Conservation (phyloP, 1,140 invertebrate species). For the Mycetomoellerius zeteki region DNA sequence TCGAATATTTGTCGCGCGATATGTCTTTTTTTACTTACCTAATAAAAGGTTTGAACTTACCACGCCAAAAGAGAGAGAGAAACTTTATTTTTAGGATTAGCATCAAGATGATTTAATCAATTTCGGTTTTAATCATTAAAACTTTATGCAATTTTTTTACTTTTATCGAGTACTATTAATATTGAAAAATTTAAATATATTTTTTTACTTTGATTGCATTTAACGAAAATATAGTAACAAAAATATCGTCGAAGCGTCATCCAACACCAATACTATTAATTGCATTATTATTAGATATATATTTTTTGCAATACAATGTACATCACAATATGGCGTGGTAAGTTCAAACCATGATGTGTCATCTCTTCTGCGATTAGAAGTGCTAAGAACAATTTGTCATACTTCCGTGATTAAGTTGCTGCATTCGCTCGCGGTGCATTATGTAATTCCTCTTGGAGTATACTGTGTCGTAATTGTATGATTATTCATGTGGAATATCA, state of each 20-base stretch:
- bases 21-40: not conserved
- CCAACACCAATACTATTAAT: not conserved
- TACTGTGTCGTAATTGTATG: slow-evolving; percentile 50
- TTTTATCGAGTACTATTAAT: not conserved
- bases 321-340: not conserved
- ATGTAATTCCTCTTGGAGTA: slow-evolving; percentile 32
- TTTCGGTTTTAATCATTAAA: not conserved
- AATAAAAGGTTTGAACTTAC: no score
- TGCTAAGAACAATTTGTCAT: slow-evolving; percentile 53
- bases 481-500: slow-evolving; percentile 49
- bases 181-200: not conserved
- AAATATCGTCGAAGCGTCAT: not conserved
- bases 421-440: slow-evolving; percentile 44
- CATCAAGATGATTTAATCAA: not conserved
- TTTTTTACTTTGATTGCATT: not conserved
- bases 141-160: not conserved
- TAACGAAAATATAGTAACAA: not conserved
- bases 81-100: not conserved
- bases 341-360: slow-evolving; percentile 43
- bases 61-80: not conserved
- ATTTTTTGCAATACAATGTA: not conserved
- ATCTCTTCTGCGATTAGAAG: slow-evolving; percentile 34
- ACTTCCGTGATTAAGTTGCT: slow-evolving; percentile 58
- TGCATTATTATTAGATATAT: not conserved
- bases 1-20: slow-evolving; percentile 5